These are phyloP conservation scores for Odontesthes bonariensis DNA, from an alignment of 2,113 vertebrate species.

Conservation along the genomic window DNA sequence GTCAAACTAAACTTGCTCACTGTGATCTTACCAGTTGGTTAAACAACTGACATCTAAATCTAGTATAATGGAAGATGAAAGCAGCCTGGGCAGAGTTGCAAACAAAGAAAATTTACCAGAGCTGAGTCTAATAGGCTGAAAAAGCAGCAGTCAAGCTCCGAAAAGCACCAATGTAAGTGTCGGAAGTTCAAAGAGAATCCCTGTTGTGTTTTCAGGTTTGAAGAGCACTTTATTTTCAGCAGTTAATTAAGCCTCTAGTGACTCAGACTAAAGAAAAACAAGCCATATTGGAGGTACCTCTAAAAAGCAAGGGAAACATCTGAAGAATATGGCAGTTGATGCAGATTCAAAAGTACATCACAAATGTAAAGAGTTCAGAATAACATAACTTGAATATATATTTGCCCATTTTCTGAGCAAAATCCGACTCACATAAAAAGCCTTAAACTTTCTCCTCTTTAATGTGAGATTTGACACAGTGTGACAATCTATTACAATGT, in stretches of 20 bases:
- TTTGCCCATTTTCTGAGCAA: constrained; percentile 10
- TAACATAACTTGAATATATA: background rate
- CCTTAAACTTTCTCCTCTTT: background rate
- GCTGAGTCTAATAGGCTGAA: background rate
- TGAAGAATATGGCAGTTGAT: constrained; percentile 7
- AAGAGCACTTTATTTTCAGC: constrained; percentile 42
- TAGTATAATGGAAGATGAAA: background rate
- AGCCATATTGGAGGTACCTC: background rate
- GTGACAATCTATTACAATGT: constrained; percentile 34
- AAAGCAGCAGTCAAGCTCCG: constrained; percentile 19
- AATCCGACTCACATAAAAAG: constrained; percentile 16
- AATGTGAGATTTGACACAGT: constrained; percentile 26
- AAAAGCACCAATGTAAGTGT: constrained; percentile 23
- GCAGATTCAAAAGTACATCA: constrained; percentile 1
- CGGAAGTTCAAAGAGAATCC: constrained; percentile 50
- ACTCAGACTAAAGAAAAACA: constrained; percentile 42
- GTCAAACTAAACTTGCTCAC: background rate
- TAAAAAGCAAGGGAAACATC: constrained; percentile 28
- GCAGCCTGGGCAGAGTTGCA: background rate
- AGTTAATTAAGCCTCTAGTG: constrained; percentile 66
- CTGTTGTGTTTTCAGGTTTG: constrained; percentile 36
- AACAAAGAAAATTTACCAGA: background rate
- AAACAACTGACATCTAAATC: background rate
- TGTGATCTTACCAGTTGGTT: background rate
- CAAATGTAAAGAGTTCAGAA: constrained; percentile 4